Evolutionary conservation across 2,797 vertebrate species (phyloP).

Genomic region (Lindbergichthys nudifrons): DNA sequence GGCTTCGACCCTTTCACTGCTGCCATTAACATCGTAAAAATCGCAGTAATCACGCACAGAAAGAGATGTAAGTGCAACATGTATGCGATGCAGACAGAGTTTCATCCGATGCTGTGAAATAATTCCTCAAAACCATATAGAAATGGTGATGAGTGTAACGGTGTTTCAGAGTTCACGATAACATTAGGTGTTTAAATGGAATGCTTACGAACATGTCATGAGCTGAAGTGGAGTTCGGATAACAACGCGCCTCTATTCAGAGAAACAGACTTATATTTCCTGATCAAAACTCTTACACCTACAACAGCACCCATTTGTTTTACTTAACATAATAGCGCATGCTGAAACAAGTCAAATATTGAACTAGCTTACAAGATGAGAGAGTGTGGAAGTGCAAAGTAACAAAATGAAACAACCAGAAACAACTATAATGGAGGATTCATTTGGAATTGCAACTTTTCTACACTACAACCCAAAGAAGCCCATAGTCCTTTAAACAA

Average conservation of each 20-base stretch:
- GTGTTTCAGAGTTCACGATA: constrained; percentile 9
- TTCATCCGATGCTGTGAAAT: constrained; percentile 21
- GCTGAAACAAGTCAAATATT: not conserved
- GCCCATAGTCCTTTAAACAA: not conserved
- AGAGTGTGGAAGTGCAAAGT: not conserved
- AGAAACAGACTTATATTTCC: not conserved
- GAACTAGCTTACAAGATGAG: not conserved
- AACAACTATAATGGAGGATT: not conserved
- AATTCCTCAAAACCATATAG: constrained; percentile 13
- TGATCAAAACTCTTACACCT: not conserved
- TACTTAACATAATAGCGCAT: not conserved
- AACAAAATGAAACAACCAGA: not conserved
- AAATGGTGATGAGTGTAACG: constrained; percentile 21
- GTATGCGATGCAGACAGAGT: constrained; percentile 15
- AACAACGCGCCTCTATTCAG: not conserved
- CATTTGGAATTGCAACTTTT: not conserved
- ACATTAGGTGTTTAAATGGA: constrained; percentile 24
- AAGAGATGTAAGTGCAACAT: constrained; percentile 22
- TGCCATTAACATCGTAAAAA: constrained; percentile 49
- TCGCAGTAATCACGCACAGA: constrained; percentile 25
- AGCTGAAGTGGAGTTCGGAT: constrained; percentile 15
- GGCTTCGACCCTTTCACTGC: not conserved
- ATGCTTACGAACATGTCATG: constrained; percentile 23
- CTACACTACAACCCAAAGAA: not conserved
- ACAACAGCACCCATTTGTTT: not conserved